Conservation (phyloP, 2,888 invertebrate species). For the Hirudinaria manillensis region DNA sequence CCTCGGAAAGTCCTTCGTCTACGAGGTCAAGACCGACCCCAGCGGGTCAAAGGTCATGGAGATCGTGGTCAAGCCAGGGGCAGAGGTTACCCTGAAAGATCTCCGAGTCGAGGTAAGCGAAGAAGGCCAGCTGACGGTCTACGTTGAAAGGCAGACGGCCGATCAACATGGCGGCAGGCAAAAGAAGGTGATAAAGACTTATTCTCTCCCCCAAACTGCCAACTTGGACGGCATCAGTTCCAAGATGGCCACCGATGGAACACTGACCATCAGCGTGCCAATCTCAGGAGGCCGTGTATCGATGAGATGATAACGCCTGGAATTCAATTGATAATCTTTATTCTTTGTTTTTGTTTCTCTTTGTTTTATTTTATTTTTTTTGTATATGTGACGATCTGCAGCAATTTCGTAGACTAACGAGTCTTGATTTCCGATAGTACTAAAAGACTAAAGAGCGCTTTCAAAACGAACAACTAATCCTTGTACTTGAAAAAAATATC, state of each 20-base stretch:
- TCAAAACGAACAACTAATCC: too few species aligned
- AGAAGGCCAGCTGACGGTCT: conserved; percentile 35
- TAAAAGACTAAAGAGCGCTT: too few species aligned
- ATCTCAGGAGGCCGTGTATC: background rate
- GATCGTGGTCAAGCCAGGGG: conserved; percentile 40
- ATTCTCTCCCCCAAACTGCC: conserved; percentile 39
- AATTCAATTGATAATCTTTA: too few species aligned
- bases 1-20: conserved; percentile 30
- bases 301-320: background rate
- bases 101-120: conserved; percentile 38
- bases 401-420: too few species aligned
- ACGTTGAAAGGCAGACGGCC: conserved; percentile 28
- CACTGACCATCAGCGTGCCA: conserved; percentile 39
- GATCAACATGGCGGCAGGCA: conserved; percentile 10
- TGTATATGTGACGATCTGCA: too few species aligned
- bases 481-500: too few species aligned
- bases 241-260: conserved; percentile 36
- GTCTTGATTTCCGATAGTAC: too few species aligned
- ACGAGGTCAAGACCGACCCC: conserved; percentile 27
- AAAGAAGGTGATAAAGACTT: conserved; percentile 37
- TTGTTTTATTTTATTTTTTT: too few species aligned
- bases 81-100: conserved; percentile 34
- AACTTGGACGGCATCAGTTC: conserved; percentile 36
- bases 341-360: too few species aligned
- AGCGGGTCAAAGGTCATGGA: conserved; percentile 38